phyloP scores from a whole-genome alignment of 2,113 vertebrate genomes.

The Chlorodrepanis virens region DNA sequence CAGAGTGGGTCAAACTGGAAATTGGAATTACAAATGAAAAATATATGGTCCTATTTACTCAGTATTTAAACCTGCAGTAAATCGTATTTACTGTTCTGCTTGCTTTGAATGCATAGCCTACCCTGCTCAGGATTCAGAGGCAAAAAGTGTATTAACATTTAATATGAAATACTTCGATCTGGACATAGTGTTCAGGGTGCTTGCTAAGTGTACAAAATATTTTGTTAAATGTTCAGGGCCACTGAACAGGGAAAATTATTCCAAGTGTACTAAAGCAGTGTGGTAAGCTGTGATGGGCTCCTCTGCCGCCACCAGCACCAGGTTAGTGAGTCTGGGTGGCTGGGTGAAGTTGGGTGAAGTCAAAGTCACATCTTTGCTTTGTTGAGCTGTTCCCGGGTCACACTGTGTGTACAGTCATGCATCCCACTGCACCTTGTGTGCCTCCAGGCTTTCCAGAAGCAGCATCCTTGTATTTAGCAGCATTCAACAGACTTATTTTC shows the following conservation, averaged over 20 bases:
- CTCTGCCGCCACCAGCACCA: background rate
- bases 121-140: background rate
- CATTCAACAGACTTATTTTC: background rate
- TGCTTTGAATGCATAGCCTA: background rate
- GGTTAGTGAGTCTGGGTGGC: background rate
- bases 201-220: background rate
- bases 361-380: background rate
- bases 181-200: background rate
- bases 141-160: background rate
- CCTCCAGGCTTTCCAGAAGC: background rate
- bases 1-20: background rate
- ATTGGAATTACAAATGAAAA: background rate
- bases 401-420: background rate
- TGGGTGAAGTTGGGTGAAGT: background rate
- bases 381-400: background rate
- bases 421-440: background rate
- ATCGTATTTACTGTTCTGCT: background rate
- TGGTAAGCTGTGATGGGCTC: background rate
- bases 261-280: background rate
- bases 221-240: background rate
- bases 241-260: background rate
- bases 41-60: background rate
- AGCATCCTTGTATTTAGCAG: background rate
- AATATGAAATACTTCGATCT: background rate
- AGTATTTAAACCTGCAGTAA: background rate